These are phyloP conservation scores for Cheirogaleus medius DNA, from an alignment of 2,113 vertebrate genomes.

Conservation along the genomic window DNA sequence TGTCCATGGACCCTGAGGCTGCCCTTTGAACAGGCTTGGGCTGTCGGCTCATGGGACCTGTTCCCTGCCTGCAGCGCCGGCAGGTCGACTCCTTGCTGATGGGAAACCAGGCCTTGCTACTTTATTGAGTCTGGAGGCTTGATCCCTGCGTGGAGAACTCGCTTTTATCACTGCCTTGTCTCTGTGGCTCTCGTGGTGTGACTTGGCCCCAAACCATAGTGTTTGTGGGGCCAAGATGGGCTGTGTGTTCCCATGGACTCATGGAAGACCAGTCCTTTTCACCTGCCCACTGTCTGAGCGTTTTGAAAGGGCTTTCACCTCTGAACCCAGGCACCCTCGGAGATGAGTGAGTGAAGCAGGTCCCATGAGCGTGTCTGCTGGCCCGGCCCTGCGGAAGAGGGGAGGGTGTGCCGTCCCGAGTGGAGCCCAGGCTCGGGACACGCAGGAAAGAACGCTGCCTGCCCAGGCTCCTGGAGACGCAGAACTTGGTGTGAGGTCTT, in stretches of 20 bases:
- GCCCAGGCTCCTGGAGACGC: conserved; percentile 73
- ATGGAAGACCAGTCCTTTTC: conserved; percentile 13
- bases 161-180: not conserved
- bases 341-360: conserved; percentile 80
- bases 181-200: not conserved
- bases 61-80: not conserved
- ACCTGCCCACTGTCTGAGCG: conserved; percentile 7
- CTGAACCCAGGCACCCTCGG: conserved; percentile 81
- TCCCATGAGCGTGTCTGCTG: conserved; percentile 70
- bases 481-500: conserved; percentile 78
- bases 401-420: conserved; percentile 68
- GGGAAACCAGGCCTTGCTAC: not conserved
- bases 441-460: conserved; percentile 69
- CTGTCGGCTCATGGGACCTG: not conserved
- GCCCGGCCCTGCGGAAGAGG: conserved; percentile 72
- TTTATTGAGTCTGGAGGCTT: not conserved
- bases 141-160: not conserved
- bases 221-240: conserved; percentile 16
- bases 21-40: not conserved
- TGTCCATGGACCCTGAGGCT: not conserved
- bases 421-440: conserved; percentile 75
- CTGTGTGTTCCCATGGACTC: conserved; percentile 26
- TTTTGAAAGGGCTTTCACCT: conserved; percentile 73
- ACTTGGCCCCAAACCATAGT: not conserved
- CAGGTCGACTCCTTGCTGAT: not conserved